Conservation (phyloP, 2,797 vertebrate species). For the Acestrorhynchus altus region DNA sequence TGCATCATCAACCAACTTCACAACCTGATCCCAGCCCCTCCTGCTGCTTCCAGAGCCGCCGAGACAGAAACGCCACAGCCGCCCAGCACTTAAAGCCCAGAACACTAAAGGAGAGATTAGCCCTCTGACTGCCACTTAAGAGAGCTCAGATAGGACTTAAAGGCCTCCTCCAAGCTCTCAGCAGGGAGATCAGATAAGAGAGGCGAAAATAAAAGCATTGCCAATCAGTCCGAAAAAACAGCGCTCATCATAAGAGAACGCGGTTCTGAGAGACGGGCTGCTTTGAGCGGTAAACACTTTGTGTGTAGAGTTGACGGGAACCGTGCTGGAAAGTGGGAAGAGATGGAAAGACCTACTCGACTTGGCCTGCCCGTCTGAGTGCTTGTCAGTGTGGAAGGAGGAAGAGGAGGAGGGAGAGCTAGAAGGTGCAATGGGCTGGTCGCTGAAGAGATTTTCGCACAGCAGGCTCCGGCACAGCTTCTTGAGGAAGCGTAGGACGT, state of each 20-base stretch:
- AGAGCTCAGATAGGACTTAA: slow-evolving; percentile 32
- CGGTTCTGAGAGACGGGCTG: not conserved
- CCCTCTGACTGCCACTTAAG: slow-evolving; percentile 45
- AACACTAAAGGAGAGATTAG: slow-evolving; percentile 45
- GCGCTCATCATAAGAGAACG: not conserved
- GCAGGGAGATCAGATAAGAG: slow-evolving; percentile 33
- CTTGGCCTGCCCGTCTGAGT: slow-evolving; percentile 59
- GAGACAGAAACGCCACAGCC: not conserved
- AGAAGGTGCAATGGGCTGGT: slow-evolving; percentile 86
- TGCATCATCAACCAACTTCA: slow-evolving; percentile 16
- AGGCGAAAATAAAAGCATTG: slow-evolving; percentile 8
- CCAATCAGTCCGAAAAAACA: slow-evolving; percentile 10
- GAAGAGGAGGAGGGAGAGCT: slow-evolving; percentile 57
- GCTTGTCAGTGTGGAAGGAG: slow-evolving; percentile 57
- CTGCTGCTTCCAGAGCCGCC: not conserved
- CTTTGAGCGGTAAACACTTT: not conserved
- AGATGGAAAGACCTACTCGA: slow-evolving; percentile 46
- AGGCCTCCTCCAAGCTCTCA: slow-evolving; percentile 35
- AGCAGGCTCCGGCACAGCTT: slow-evolving; percentile 93
- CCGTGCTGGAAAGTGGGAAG: not conserved
- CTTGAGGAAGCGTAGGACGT: slow-evolving; percentile 94
- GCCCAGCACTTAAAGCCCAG: slow-evolving; percentile 35
- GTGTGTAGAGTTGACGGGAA: not conserved
- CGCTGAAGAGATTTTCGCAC: slow-evolving; percentile 97
- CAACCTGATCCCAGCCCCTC: not conserved